A percentile compares a stretch with the other conserved stretches of the same genome.
Conservation (phyloP, 2,888 invertebrate genomes). For the Amorpha juglandis region DNA sequence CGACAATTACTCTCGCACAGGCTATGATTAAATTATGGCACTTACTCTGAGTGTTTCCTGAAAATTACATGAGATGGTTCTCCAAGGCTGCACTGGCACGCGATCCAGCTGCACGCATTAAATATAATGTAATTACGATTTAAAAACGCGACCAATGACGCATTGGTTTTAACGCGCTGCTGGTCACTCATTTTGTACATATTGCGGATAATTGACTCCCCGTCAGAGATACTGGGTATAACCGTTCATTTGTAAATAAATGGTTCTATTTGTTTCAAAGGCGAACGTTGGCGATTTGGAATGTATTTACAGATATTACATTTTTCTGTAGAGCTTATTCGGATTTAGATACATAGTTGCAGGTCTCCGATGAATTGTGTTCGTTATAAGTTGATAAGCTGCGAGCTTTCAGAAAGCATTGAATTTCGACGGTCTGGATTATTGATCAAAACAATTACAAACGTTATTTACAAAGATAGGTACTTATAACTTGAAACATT, state of each 20-base stretch:
- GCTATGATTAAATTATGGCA: conserved; percentile 83
- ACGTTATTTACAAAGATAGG: no score
- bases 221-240: conserved; percentile 31
- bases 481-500: no score
- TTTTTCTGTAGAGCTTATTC: no score
- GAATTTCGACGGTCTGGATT: no score
- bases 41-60: conserved; percentile 81
- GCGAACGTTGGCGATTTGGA: conserved; percentile 20
- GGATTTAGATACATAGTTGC: no score
- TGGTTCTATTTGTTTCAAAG: conserved; percentile 45
- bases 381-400: no score
- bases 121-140: conserved; percentile 64
- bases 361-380: no score
- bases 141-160: conserved; percentile 78
- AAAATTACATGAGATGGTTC: conserved; percentile 82
- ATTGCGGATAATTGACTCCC: conserved; percentile 53
- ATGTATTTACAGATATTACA: no score
- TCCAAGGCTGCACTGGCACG: conserved; percentile 79
- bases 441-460: no score
- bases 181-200: conserved; percentile 64
- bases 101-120: conserved; percentile 78
- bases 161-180: conserved; percentile 77
- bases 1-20: conserved; percentile 78
- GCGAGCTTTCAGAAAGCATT: no score
- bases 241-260: conserved; percentile 27